These are phyloP conservation scores for Delphinus delphis DNA, from an alignment of 2,113 vertebrate species.

Conservation along the genomic window DNA sequence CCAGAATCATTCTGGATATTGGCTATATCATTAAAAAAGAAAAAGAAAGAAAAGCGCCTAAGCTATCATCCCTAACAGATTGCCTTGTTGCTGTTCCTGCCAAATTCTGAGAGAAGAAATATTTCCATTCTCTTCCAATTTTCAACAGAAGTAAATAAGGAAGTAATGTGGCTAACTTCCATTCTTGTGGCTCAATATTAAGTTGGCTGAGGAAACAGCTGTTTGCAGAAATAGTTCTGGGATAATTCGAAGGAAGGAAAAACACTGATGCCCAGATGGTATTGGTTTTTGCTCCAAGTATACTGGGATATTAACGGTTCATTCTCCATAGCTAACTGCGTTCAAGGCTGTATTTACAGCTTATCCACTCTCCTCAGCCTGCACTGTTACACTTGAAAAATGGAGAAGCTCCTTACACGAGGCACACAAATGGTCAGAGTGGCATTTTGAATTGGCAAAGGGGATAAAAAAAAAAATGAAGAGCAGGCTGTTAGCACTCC, in stretches of 20 bases:
- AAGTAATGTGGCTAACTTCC: slow-evolving; percentile 65
- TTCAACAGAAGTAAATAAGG: slow-evolving; percentile 69
- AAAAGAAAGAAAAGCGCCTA: not conserved
- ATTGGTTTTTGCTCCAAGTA: slow-evolving; percentile 52
- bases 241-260: slow-evolving; percentile 40
- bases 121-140: slow-evolving; percentile 54
- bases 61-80: slow-evolving; percentile 54
- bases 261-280: slow-evolving; percentile 43
- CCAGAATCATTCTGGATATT: slow-evolving; percentile 45
- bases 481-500: slow-evolving; percentile 18
- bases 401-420: not conserved
- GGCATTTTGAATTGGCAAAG: slow-evolving; percentile 33
- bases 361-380: not conserved
- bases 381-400: slow-evolving; percentile 32
- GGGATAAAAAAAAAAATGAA: slow-evolving; percentile 15
- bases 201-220: slow-evolving; percentile 60
- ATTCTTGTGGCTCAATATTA: slow-evolving; percentile 44
- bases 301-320: slow-evolving; percentile 28
- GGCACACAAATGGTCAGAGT: slow-evolving; percentile 21
- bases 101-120: slow-evolving; percentile 59
- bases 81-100: slow-evolving; percentile 54
- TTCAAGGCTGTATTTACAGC: slow-evolving; percentile 10
- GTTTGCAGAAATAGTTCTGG: slow-evolving; percentile 56
- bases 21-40: slow-evolving; percentile 24
- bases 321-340: slow-evolving; percentile 44